phyloP scores from a whole-genome alignment of 1,140 invertebrate genomes.

The Vollenhovia emeryi region DNA sequence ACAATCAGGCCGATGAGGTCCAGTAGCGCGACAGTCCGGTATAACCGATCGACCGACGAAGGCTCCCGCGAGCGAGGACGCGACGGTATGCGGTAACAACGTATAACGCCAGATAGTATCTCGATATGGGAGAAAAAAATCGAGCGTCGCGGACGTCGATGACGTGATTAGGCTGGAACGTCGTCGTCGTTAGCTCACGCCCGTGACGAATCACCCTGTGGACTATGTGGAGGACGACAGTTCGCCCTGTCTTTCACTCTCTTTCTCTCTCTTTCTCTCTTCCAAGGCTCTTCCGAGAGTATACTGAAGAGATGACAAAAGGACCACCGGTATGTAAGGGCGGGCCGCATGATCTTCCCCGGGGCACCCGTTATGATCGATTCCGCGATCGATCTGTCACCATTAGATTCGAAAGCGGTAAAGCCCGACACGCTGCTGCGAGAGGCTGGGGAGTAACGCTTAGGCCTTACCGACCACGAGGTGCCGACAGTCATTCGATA shows the following conservation, averaged over 20 bases:
- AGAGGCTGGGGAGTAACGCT: neutral
- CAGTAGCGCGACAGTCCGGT: neutral
- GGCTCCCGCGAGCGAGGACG: slow-evolving; percentile 33
- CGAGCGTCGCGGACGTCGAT: slow-evolving; percentile 65
- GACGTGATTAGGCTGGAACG: slow-evolving; percentile 71
- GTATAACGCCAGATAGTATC: slow-evolving; percentile 56
- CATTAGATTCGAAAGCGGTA: slow-evolving; percentile 53
- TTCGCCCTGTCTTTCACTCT: slow-evolving; percentile 33
- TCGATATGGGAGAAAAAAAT: slow-evolving; percentile 55
- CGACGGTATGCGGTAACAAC: slow-evolving; percentile 64
- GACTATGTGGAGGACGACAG: slow-evolving; percentile 64
- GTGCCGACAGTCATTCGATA: neutral
- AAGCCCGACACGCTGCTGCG: neutral
- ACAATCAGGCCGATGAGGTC: neutral
- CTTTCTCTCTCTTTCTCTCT: slow-evolving; percentile 51
- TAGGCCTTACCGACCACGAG: too few species aligned
- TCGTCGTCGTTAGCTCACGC: slow-evolving; percentile 61
- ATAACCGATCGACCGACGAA: slow-evolving; percentile 12
- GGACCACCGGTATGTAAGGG: slow-evolving; percentile 35
- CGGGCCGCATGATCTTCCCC: slow-evolving; percentile 38
- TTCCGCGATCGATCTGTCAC: slow-evolving; percentile 76
- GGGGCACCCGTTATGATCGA: slow-evolving; percentile 44
- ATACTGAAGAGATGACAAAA: slow-evolving; percentile 45
- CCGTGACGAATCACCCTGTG: slow-evolving; percentile 73
- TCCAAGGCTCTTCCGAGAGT: slow-evolving; percentile 48